Percentiles rank a stretch among this genome's conserved stretches.
Evolutionary conservation across 2,113 vertebrate species (phyloP).

Genomic region (Silurus asotus): DNA sequence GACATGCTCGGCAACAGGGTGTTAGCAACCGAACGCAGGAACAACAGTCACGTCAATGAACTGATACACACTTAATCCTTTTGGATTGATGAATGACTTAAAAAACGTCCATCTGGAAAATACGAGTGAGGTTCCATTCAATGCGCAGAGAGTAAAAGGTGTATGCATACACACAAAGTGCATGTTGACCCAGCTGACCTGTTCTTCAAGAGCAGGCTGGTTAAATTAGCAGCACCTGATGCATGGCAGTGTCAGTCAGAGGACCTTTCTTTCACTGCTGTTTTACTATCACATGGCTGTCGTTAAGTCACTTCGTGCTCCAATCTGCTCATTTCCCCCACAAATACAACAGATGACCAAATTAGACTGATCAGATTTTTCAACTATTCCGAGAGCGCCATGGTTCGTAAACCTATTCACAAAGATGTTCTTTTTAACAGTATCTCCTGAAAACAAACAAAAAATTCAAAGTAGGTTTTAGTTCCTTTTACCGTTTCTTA

Average conservation of each 20-base stretch:
- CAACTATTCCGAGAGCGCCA: neutral
- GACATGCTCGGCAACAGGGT: neutral
- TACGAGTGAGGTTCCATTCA: neutral
- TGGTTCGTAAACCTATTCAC: neutral
- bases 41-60: neutral
- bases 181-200: slow-evolving; percentile 24
- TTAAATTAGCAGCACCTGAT: slow-evolving; percentile 58
- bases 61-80: neutral
- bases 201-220: slow-evolving; percentile 35
- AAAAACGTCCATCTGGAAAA: neutral
- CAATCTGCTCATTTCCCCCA: neutral
- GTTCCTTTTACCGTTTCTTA: neutral
- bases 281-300: slow-evolving; percentile 33
- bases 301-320: slow-evolving; percentile 24
- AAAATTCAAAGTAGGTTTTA: neutral
- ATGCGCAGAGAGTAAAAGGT: neutral
- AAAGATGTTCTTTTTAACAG: neutral
- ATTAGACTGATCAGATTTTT: slow-evolving; percentile 8
- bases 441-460: neutral
- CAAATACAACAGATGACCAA: slow-evolving; percentile 6
- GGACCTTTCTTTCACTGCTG: slow-evolving; percentile 20
- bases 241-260: slow-evolving; percentile 40
- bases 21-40: slow-evolving; percentile 13
- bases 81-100: neutral
- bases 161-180: neutral